Percentiles rank a stretch among this genome's conserved stretches.
Evolutionary conservation across 2,113 vertebrate species (phyloP).

Genomic region (Clarias batrachus): DNA sequence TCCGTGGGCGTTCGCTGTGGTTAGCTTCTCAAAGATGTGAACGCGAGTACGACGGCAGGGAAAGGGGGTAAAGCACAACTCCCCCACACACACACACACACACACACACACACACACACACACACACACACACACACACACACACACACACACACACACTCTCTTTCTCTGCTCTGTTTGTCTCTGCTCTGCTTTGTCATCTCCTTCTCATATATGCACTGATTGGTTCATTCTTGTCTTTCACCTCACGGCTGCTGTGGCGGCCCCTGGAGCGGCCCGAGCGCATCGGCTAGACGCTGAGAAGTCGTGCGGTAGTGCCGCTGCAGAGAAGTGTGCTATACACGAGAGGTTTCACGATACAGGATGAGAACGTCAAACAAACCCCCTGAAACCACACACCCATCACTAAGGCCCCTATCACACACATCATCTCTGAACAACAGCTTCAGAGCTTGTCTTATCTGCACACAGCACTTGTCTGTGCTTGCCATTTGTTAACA

Average conservation of each 20-base stretch:
- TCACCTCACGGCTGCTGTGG: background rate
- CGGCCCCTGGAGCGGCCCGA: background rate
- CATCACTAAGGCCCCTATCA: conserved; percentile 55
- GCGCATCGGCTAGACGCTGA: background rate
- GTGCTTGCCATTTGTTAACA: conserved; percentile 2
- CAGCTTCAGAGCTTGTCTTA: conserved; percentile 56
- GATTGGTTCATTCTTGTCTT: conserved; percentile 34
- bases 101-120: too few species aligned
- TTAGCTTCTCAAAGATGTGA: conserved; percentile 41
- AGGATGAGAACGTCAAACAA: conserved; percentile 37
- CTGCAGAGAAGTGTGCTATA: background rate
- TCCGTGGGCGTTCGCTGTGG: conserved; percentile 62
- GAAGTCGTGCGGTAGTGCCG: background rate
- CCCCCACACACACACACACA: background rate
- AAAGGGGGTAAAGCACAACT: conserved; percentile 7
- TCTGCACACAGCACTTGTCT: conserved; percentile 41
- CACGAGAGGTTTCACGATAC: conserved; percentile 27
- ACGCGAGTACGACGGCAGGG: conserved; percentile 31
- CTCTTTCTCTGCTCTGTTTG: background rate
- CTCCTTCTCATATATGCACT: conserved; percentile 25
- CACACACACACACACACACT: too few species aligned
- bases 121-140: background rate
- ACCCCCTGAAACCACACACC: conserved; percentile 54
- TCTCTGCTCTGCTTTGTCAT: conserved; percentile 40
- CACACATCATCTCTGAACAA: conserved; percentile 56